phyloP scores from a whole-genome alignment of 2,797 vertebrate species.

The Rhabdophis nuchalis region DNA sequence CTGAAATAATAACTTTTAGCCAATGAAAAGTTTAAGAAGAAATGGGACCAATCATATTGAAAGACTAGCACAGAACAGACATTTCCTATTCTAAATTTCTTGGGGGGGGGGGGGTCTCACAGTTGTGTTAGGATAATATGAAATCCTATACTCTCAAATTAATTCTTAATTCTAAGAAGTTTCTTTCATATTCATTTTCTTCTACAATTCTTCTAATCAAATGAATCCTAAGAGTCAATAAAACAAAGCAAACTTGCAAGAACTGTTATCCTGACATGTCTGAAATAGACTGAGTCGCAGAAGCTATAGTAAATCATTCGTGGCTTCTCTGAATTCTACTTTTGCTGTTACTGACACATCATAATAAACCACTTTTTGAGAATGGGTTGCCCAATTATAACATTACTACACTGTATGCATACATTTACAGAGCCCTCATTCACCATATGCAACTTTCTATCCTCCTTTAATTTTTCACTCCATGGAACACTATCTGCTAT shows the following conservation, averaged over 20 bases:
- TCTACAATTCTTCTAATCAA: neutral
- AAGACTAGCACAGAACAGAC: neutral
- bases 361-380: neutral
- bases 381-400: neutral
- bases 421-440: neutral
- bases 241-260: neutral
- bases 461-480: neutral
- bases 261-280: neutral
- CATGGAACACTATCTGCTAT: neutral
- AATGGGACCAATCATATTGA: neutral
- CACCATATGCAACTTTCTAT: neutral
- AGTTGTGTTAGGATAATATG: neutral
- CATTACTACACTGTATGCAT: neutral
- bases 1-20: neutral
- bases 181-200: neutral
- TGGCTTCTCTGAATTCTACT: neutral
- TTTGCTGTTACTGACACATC: neutral
- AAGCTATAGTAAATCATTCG: neutral
- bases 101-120: too few relatives aligned
- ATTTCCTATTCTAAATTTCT: neutral
- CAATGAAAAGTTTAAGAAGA: neutral
- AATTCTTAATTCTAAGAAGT: neutral
- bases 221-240: neutral
- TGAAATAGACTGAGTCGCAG: neutral
- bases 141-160: neutral